Evolutionary conservation across 1,140 invertebrate species (phyloP).

Genomic region (Caenorhabditis latens): DNA sequence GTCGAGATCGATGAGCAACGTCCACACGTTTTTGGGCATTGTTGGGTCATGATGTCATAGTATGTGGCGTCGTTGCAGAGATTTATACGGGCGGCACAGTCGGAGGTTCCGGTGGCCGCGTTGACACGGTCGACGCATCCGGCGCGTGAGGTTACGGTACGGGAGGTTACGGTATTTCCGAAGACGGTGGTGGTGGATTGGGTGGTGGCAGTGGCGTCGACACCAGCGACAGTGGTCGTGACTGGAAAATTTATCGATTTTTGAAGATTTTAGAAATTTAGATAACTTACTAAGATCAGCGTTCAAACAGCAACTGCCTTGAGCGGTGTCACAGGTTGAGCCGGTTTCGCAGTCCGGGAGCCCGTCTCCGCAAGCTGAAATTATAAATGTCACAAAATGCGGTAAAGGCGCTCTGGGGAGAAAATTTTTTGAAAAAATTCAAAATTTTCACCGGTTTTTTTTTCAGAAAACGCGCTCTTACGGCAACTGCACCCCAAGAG

Average conservation of each 20-base stretch:
- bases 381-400: background rate
- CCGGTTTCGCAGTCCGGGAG: background rate
- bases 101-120: slow-evolving; percentile 53
- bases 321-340: background rate
- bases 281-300: slow-evolving; percentile 8
- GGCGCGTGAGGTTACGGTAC: background rate
- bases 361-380: background rate
- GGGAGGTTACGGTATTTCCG: slow-evolving; percentile 3
- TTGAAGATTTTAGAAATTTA: background rate
- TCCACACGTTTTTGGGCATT: slow-evolving; percentile 61
- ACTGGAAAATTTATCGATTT: background rate
- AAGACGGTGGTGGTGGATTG: background rate
- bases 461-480: no score
- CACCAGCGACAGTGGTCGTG: background rate
- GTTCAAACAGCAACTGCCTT: background rate
- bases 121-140: slow-evolving; percentile 56
- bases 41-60: slow-evolving; percentile 60
- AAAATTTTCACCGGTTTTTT: no score
- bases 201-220: background rate
- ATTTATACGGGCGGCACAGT: slow-evolving; percentile 44
- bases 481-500: no score
- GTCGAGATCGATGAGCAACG: slow-evolving; percentile 29
- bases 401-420: background rate
- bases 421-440: background rate
- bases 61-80: slow-evolving; percentile 59